Percentiles rank a stretch among this genome's conserved stretches.
phyloP scores from a whole-genome alignment of 2,113 vertebrate species.

The Alexandromys fortis region DNA sequence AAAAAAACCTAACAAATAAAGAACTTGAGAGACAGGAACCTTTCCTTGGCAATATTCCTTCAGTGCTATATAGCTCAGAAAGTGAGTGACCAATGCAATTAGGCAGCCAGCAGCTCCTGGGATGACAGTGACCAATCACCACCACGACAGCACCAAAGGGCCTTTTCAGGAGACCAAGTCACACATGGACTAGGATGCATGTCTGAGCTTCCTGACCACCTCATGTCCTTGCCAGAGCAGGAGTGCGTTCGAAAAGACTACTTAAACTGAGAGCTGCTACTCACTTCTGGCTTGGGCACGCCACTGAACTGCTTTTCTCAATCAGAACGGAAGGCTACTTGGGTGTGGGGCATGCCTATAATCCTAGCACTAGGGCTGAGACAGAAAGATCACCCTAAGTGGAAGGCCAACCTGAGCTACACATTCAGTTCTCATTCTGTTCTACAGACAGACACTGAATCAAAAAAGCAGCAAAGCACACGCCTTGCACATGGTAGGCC shows the following conservation, averaged over 20 bases:
- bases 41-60: background rate
- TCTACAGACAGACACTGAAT: background rate
- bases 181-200: background rate
- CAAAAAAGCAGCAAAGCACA: background rate
- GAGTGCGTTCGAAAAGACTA: background rate
- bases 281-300: background rate
- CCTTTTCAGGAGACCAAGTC: background rate
- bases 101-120: background rate
- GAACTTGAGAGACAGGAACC: background rate
- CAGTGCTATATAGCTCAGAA: background rate
- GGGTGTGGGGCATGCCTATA: background rate
- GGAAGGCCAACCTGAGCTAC: background rate
- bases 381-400: background rate
- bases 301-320: background rate
- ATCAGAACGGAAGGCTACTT: background rate
- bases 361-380: background rate
- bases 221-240: background rate
- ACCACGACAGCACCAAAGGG: background rate
- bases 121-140: background rate
- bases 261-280: background rate
- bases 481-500: background rate
- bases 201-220: background rate
- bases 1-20: background rate
- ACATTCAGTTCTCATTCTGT: background rate
- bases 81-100: background rate